phyloP scores from a whole-genome alignment of 2,888 invertebrate species.

The Pyrochroa serraticornis region DNA sequence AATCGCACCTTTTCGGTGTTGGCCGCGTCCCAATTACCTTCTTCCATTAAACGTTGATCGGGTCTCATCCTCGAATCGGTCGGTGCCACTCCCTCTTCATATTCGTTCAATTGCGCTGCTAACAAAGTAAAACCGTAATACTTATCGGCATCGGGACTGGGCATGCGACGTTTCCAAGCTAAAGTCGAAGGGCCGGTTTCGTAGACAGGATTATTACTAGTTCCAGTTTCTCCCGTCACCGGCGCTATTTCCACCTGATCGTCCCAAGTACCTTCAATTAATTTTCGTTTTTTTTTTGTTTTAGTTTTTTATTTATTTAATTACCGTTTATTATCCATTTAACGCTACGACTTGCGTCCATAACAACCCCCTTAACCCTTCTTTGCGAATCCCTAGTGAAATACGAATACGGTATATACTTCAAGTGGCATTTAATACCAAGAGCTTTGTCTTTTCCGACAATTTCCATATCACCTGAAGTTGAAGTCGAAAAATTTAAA shows the following conservation, averaged over 20 bases:
- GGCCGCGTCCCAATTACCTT: slow-evolving; percentile 90
- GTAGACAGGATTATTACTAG: slow-evolving; percentile 82
- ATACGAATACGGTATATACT: slow-evolving; percentile 98
- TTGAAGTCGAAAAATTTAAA: too few relatives aligned
- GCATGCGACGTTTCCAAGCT: slow-evolving; percentile 85
- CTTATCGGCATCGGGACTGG: slow-evolving; percentile 71
- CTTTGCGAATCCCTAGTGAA: slow-evolving; percentile 96
- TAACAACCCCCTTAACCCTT: slow-evolving; percentile 82
- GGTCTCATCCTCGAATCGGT: slow-evolving; percentile 89
- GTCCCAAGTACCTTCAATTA: slow-evolving; percentile 87
- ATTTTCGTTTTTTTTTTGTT: background rate
- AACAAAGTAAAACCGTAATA: slow-evolving; percentile 95
- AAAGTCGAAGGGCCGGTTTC: slow-evolving; percentile 86
- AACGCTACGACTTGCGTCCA: slow-evolving; percentile 75
- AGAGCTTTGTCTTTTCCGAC: slow-evolving; percentile 81
- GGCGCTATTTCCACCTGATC: slow-evolving; percentile 92
- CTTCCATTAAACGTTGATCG: slow-evolving; percentile 98
- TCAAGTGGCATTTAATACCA: slow-evolving; percentile 94
- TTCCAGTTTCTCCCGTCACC: slow-evolving; percentile 72
- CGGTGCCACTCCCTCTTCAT: slow-evolving; percentile 88
- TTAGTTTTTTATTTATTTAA: background rate
- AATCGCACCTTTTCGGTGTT: slow-evolving; percentile 83
- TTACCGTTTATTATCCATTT: slow-evolving; percentile 73
- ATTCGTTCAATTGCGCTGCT: slow-evolving; percentile 96
- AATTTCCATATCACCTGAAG: slow-evolving; percentile 91